Percentiles rank a stretch among this genome's conserved stretches.
phyloP scores from a whole-genome alignment of 2,888 invertebrate species.

The Lysandra bellargus region DNA sequence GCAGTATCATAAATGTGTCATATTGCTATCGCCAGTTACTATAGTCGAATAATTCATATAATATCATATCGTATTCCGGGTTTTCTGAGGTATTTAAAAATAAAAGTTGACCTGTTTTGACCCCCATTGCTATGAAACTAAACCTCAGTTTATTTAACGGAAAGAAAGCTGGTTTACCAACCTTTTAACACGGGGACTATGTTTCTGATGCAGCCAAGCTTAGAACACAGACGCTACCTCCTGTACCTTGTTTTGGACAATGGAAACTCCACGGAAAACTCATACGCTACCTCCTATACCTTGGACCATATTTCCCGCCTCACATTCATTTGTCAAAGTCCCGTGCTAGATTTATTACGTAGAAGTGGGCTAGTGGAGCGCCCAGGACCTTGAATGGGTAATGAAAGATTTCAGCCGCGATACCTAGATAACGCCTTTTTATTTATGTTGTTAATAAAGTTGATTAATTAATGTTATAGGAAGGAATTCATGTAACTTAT shows the following conservation, averaged over 20 bases:
- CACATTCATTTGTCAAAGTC: conserved; percentile 50
- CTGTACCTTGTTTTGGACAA: not conserved
- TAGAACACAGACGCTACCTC: not conserved
- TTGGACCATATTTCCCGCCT: conserved; percentile 35
- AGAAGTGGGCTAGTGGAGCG: conserved; percentile 43
- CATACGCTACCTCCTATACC: conserved; percentile 28
- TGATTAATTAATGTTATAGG: not conserved
- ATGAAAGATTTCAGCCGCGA: conserved; percentile 31
- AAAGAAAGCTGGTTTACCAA: no score
- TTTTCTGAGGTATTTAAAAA: no score
- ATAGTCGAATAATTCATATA: no score
- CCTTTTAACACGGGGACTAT: no score
- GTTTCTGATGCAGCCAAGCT: no score
- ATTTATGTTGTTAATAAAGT: conserved; percentile 16
- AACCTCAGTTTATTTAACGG: no score
- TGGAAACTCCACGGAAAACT: not conserved
- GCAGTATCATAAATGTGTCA: no score
- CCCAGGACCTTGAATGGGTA: conserved; percentile 40
- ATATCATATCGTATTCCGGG: no score
- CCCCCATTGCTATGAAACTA: no score
- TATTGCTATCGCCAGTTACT: no score
- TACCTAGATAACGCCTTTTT: conserved; percentile 14
- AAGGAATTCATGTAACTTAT: not conserved
- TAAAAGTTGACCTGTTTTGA: no score
- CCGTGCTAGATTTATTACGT: conserved; percentile 45